Base-by-base conservation (phyloP, 2,113 vertebrate species). In the Corythaixoides concolor region DNA sequence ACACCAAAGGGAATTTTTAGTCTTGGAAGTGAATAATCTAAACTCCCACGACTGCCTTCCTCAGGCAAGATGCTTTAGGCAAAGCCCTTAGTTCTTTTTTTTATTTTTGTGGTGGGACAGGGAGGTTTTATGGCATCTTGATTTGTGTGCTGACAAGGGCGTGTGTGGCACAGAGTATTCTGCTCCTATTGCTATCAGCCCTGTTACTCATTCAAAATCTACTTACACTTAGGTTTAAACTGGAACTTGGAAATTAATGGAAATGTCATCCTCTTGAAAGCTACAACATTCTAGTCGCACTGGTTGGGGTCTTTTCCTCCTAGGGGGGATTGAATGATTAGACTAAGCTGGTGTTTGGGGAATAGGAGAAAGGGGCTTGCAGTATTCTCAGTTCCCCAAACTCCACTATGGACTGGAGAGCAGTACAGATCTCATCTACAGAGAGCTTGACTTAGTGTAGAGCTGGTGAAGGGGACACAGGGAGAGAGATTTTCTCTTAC, bases 251-350 rank as follows among this genome's bases (percentile, higher is more conserved):
- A 78, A 85, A 84, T 75, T 2, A 81, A 22, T 35, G 12, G 11
- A 72, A 72, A 30, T 15, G 4, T 67, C 8, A 72, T 59, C 17
- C 0, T 3, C 14, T 81, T 82, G 49, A 92, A 92, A 76, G 43
- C 26, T 27, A 20, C 7, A 32, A 28, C 0, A 0, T 27, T n/a
- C 8, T 15, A 56, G 21, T 60, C 72, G 7, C 5, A 7, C 11
- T 58, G 27, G 6, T 13, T 63, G 47, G 9, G 12, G 5, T 37
- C 20, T 88, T 58, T 78, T 55, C 8, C 15, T 88, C 21, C 16
- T 21, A 28, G 27, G 33, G 37, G 74, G 12, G 16, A 43, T 3
- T 69, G 32, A 13, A 7, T 66, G 17, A 72, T 35, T 16, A 20
- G 17, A 27, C 30, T 50, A 35, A 73, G 11, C 23, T 70, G 19